These are phyloP conservation scores for Agrilus planipennis DNA, from an alignment of 1,140 invertebrate genomes.

Conservation along the genomic window DNA sequence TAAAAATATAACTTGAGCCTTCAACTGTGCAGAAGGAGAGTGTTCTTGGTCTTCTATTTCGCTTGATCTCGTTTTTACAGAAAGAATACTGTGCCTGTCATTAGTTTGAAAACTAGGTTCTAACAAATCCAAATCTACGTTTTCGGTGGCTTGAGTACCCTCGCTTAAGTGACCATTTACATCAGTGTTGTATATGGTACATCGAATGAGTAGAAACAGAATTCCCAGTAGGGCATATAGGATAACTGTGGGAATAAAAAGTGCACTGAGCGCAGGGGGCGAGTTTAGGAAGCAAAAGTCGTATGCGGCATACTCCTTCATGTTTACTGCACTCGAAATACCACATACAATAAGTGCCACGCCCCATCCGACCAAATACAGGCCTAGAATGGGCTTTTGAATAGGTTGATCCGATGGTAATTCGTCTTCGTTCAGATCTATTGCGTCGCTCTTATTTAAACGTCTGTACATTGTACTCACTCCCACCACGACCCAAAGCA, in stretches of 20 bases:
- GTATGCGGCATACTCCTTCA: constrained; percentile 72
- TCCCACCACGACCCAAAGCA: constrained; percentile 82
- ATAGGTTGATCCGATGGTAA: constrained; percentile 52
- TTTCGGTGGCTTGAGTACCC: constrained; percentile 69
- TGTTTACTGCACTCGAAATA: constrained; percentile 79
- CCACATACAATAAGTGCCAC: constrained; percentile 80
- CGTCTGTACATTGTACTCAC: constrained; percentile 80
- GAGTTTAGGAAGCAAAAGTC: constrained; percentile 73
- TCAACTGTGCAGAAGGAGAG: constrained; percentile 64
- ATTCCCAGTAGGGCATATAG: constrained; percentile 60
- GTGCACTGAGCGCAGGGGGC: constrained; percentile 64
- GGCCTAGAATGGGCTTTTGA: constrained; percentile 69
- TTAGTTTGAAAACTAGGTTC: constrained; percentile 46
- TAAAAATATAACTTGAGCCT: constrained; percentile 65
- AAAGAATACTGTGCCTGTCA: constrained; percentile 44
- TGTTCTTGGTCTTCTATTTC: constrained; percentile 74
- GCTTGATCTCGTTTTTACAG: constrained; percentile 48
- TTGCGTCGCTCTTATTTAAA: constrained; percentile 56
- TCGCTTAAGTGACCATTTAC: constrained; percentile 61
- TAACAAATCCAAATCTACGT: constrained; percentile 65
- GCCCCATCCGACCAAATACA: constrained; percentile 88
- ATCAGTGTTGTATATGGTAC: constrained; percentile 54
- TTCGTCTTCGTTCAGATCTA: constrained; percentile 55
- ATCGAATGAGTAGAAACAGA: constrained; percentile 64
- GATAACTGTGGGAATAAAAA: constrained; percentile 66